A percentile compares a stretch with the other conserved stretches of the same genome.
phyloP scores from a whole-genome alignment of 2,113 vertebrate genomes.

The Silurus meridionalis region DNA sequence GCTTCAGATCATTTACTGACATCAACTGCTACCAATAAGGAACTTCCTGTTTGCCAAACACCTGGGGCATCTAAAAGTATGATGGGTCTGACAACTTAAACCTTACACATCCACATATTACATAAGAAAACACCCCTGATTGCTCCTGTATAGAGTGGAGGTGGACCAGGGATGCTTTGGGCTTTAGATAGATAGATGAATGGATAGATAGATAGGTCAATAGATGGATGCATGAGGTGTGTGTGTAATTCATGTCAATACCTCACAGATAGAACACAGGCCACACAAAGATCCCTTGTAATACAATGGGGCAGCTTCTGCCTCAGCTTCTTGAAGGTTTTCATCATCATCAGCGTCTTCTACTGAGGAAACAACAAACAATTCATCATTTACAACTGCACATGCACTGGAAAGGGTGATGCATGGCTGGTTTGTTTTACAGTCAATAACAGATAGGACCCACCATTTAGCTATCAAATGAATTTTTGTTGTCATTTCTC shows the following conservation, averaged over 20 bases:
- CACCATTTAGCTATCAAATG: background rate
- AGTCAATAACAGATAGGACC: background rate
- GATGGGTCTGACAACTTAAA: background rate
- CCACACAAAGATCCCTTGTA: constrained; percentile 79
- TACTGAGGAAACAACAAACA: constrained; percentile 9
- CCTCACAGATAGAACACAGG: constrained; percentile 82
- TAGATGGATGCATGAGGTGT: too few relatives aligned
- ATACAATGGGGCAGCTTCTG: constrained; percentile 61
- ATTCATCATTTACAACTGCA: background rate
- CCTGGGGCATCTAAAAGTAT: too few relatives aligned
- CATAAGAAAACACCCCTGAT: background rate
- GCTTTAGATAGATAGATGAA: background rate
- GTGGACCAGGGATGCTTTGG: background rate
- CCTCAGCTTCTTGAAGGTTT: constrained; percentile 53
- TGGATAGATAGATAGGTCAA: too few relatives aligned
- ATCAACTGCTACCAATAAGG: background rate
- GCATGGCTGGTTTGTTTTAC: background rate
- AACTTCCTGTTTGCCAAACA: too few relatives aligned
- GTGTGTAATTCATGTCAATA: constrained; percentile 52
- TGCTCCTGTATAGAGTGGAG: background rate
- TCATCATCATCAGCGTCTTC: constrained; percentile 43
- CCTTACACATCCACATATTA: background rate
- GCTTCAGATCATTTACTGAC: background rate
- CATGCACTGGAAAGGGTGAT: background rate
- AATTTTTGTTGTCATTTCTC: background rate